These are phyloP conservation scores for Pectinophora gossypiella DNA, from an alignment of 1,140 invertebrate species.

Conservation along the genomic window DNA sequence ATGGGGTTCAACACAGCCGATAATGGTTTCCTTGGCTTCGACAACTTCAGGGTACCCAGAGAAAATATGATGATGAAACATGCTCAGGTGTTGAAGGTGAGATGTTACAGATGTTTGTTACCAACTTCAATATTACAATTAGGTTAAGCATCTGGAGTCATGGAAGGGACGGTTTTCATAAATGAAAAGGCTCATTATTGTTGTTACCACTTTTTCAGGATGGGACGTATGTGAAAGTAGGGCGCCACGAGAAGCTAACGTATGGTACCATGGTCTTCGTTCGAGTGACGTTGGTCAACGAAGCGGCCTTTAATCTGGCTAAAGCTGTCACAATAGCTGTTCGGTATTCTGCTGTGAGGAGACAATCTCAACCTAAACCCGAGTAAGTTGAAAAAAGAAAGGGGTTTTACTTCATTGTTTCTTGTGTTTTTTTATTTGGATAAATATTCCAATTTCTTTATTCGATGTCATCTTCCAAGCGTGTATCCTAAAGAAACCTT, in stretches of 20 bases:
- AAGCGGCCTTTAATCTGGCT: constrained; percentile 81
- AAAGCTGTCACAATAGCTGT: constrained; percentile 90
- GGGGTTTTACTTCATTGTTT: no score
- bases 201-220: no score
- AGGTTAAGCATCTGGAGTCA: no score
- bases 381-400: no score
- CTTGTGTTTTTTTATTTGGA: no score
- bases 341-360: constrained; percentile 91
- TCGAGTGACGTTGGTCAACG: constrained; percentile 85
- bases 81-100: constrained; percentile 84
- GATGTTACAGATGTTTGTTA: no score
- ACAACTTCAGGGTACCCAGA: constrained; percentile 90
- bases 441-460: no score
- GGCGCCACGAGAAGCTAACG: constrained; percentile 86
- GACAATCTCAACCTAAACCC: constrained; percentile 88
- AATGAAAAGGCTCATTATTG: no score
- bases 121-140: no score
- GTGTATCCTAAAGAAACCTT: no score
- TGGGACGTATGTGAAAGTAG: constrained; percentile 90
- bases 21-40: constrained; percentile 92
- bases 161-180: no score
- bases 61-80: constrained; percentile 97
- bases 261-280: constrained; percentile 98
- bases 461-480: no score
- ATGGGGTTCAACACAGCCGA: constrained; percentile 92